These are phyloP conservation scores for Athetis lepigone DNA, from an alignment of 2,888 invertebrate genomes.

Conservation along the genomic window DNA sequence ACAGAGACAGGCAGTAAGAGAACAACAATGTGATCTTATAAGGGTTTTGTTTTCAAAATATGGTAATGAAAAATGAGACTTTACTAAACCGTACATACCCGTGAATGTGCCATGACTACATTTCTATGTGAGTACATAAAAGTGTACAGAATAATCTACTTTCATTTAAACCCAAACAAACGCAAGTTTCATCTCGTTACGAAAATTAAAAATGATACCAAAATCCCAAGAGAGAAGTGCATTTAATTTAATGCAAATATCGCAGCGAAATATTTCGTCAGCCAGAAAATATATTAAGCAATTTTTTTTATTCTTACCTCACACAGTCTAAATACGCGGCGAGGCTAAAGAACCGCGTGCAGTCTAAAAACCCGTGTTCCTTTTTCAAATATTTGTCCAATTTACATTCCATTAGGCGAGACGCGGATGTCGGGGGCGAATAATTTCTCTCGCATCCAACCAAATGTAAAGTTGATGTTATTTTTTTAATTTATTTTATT, in stretches of 20 bases:
- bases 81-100: too few species aligned
- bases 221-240: background rate
- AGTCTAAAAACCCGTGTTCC: constrained; percentile 42
- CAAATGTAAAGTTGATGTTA: constrained; percentile 23
- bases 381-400: constrained; percentile 61
- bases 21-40: too few species aligned
- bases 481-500: constrained; percentile 25
- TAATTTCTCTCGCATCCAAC: constrained; percentile 46
- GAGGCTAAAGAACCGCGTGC: constrained; percentile 26
- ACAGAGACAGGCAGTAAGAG: too few species aligned
- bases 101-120: too few species aligned
- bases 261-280: background rate
- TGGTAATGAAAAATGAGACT: too few species aligned
- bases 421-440: constrained; percentile 37
- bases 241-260: constrained; percentile 10
- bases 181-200: background rate
- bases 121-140: too few species aligned
- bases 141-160: too few species aligned
- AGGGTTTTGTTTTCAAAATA: too few species aligned
- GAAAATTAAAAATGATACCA: background rate
- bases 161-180: constrained; percentile 3
- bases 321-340: constrained; percentile 18
- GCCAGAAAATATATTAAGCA: constrained; percentile 18
- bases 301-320: constrained; percentile 24
- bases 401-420: constrained; percentile 62